These are phyloP conservation scores for Masticophis lateralis DNA, from an alignment of 2,797 vertebrate species.

Conservation along the genomic window DNA sequence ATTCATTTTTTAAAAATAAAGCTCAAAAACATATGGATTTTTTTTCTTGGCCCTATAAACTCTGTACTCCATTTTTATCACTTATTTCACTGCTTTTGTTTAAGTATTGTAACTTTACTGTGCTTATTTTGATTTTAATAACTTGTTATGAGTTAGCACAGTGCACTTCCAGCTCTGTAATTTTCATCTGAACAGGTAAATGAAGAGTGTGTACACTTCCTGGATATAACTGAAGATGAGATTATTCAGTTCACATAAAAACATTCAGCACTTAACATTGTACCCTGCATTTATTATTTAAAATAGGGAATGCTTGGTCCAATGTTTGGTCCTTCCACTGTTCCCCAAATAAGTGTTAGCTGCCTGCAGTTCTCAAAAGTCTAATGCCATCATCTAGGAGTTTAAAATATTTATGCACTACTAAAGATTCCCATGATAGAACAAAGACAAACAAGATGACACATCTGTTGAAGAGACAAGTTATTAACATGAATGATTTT, in stretches of 20 bases:
- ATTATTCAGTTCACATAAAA: not conserved
- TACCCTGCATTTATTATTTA: not conserved
- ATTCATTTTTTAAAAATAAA: too few relatives aligned
- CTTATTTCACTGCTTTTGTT: not conserved
- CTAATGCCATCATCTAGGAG: not conserved
- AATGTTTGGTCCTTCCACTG: not conserved
- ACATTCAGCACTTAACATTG: not conserved
- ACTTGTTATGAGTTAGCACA: not conserved
- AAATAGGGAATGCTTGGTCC: not conserved
- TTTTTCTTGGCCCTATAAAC: not conserved
- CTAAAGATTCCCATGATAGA: not conserved
- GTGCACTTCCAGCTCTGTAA: slow-evolving; percentile 21
- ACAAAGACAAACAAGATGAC: slow-evolving; percentile 6
- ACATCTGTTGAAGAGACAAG: not conserved
- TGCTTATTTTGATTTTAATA: not conserved
- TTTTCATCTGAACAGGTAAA: not conserved
- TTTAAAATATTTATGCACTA: not conserved
- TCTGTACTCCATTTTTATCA: not conserved
- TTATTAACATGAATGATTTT: not conserved
- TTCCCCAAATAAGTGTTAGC: not conserved
- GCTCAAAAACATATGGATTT: not conserved
- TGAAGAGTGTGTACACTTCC: not conserved
- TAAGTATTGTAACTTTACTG: not conserved
- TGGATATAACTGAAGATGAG: not conserved
- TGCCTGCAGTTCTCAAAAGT: not conserved